These are phyloP conservation scores for Mamestra brassicae DNA, from an alignment of 2,888 invertebrate genomes.

Conservation along the genomic window DNA sequence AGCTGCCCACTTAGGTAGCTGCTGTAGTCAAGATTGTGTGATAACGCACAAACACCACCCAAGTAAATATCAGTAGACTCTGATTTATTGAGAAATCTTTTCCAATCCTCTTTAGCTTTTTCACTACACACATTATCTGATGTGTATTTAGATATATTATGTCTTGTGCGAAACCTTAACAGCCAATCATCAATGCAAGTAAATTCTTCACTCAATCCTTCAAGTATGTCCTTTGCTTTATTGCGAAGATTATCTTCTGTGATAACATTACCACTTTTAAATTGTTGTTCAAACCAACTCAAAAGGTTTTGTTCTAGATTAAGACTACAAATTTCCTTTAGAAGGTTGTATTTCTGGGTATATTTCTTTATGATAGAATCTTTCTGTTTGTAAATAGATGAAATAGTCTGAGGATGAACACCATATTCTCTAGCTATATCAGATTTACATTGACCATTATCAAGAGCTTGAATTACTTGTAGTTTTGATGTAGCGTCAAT, in stretches of 20 bases:
- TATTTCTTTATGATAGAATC: slow-evolving; percentile 69
- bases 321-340: slow-evolving; percentile 62
- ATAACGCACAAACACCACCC: slow-evolving; percentile 69
- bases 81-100: slow-evolving; percentile 58
- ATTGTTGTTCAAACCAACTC: slow-evolving; percentile 70
- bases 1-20: slow-evolving; percentile 64
- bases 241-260: slow-evolving; percentile 64
- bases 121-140: slow-evolving; percentile 56
- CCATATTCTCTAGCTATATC: slow-evolving; percentile 73
- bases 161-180: slow-evolving; percentile 68
- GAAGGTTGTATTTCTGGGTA: slow-evolving; percentile 66
- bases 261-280: slow-evolving; percentile 63
- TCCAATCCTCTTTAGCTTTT: slow-evolving; percentile 66
- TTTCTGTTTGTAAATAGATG: slow-evolving; percentile 71
- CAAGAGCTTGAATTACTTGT: slow-evolving; percentile 72
- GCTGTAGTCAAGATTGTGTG: slow-evolving; percentile 66
- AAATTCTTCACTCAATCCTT: slow-evolving; percentile 65
- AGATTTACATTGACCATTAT: slow-evolving; percentile 71
- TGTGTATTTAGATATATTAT: slow-evolving; percentile 69
- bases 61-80: slow-evolving; percentile 68
- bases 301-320: slow-evolving; percentile 70
- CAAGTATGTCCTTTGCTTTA: slow-evolving; percentile 68
- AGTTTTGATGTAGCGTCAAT: slow-evolving; percentile 70
- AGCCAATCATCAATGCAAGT: slow-evolving; percentile 71
- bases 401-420: slow-evolving; percentile 69